phyloP scores from a whole-genome alignment of 2,797 vertebrate genomes.

The Thamnophis elegans region DNA sequence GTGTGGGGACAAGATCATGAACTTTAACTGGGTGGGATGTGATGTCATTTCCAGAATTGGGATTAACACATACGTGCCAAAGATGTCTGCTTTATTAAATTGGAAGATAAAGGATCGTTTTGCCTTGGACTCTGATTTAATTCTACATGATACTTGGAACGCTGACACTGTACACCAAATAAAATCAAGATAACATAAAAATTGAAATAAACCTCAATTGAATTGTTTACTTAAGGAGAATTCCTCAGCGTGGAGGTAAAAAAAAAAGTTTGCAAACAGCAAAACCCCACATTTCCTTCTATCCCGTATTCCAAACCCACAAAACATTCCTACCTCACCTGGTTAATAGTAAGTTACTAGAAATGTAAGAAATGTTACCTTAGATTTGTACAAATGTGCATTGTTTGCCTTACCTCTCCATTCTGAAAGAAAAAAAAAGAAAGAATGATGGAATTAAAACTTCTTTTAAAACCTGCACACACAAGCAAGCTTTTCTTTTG shows the following conservation, averaged over 20 bases:
- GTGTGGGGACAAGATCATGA: too few relatives aligned
- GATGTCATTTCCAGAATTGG: too few relatives aligned
- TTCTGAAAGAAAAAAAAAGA: conserved; percentile 75
- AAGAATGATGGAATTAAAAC: conserved; percentile 23
- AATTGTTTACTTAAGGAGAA: not conserved
- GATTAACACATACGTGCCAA: too few relatives aligned
- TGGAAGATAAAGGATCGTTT: too few relatives aligned
- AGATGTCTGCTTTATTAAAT: too few relatives aligned
- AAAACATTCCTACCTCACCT: conserved; percentile 40
- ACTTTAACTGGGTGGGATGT: too few relatives aligned
- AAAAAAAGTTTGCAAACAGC: not conserved
- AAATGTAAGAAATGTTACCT: conserved; percentile 64
- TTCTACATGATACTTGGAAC: too few relatives aligned
- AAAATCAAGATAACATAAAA: not conserved
- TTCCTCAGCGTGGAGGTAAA: not conserved
- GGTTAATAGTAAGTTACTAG: conserved; percentile 32
- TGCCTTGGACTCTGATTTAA: too few relatives aligned
- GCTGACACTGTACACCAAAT: not conserved
- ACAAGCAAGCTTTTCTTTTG: not conserved
- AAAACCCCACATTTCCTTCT: not conserved
- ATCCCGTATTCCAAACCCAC: not conserved
- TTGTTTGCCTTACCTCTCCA: conserved; percentile 80
- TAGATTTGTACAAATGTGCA: conserved; percentile 53
- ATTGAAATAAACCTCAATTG: not conserved
- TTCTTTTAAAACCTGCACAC: not conserved